Conservation (phyloP, 2,113 vertebrate species). For the Sula dactylatra region DNA sequence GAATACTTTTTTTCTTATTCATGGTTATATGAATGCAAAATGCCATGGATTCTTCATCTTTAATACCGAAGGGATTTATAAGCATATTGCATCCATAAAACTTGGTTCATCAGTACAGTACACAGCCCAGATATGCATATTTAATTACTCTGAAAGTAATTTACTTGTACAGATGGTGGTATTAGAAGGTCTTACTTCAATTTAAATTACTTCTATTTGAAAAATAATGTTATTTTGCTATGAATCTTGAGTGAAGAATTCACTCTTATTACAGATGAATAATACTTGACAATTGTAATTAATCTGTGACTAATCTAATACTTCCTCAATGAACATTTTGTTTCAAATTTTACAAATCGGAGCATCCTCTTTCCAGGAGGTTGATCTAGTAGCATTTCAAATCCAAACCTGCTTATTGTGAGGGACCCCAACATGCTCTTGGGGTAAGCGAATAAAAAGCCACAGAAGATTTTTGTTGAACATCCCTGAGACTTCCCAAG, state of each 20-base stretch:
- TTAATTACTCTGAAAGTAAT: conserved; percentile 81
- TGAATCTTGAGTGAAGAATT: conserved; percentile 69
- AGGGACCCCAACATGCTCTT: background rate
- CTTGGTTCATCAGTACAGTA: conserved; percentile 78
- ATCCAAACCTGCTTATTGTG: background rate
- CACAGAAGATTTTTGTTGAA: background rate
- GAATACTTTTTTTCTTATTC: conserved; percentile 57
- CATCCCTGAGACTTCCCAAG: background rate
- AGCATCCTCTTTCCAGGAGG: background rate
- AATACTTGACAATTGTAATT: conserved; percentile 59
- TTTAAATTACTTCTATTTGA: conserved; percentile 74
- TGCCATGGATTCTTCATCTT: conserved; percentile 70
- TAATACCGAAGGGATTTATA: conserved; percentile 79
- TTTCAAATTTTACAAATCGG: conserved; percentile 7
- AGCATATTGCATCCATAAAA: conserved; percentile 79
- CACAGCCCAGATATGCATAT: conserved; percentile 79
- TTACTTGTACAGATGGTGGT: conserved; percentile 79
- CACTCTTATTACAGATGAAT: conserved; percentile 63
- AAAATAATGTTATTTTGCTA: conserved; percentile 59
- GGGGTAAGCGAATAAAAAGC: background rate
- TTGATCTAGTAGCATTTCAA: background rate
- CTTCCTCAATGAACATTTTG: conserved; percentile 37
- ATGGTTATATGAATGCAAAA: conserved; percentile 62
- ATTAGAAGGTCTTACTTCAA: conserved; percentile 78
- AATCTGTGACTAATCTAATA: conserved; percentile 59